Evolutionary conservation across 2,113 vertebrate species (phyloP).

Genomic region (Lagenorhynchus albirostris): DNA sequence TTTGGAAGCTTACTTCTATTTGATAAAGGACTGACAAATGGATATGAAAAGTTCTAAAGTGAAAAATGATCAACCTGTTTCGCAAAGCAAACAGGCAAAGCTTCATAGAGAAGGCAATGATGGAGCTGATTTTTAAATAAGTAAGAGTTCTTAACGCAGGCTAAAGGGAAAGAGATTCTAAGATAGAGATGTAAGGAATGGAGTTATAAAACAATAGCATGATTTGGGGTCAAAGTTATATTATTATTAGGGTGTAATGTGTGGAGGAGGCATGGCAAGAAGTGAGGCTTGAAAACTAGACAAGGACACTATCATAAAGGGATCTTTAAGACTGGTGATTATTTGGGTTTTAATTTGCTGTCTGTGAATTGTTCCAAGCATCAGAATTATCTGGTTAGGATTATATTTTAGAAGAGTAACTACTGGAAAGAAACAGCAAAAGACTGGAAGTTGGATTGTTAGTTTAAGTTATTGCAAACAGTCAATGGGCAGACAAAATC

Average conservation of each 20-base stretch:
- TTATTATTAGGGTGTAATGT: neutral
- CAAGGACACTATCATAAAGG: fast-evolving
- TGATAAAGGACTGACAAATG: neutral
- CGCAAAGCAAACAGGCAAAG: neutral
- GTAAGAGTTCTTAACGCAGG: neutral
- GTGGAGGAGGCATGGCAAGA: neutral
- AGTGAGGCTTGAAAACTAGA: neutral
- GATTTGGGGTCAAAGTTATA: neutral
- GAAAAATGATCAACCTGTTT: neutral
- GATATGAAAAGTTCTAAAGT: neutral
- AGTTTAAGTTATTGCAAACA: neutral
- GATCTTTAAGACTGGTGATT: neutral
- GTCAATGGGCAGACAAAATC: neutral
- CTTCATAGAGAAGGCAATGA: neutral
- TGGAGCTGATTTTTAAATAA: neutral
- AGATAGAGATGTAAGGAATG: neutral
- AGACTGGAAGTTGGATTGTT: neutral
- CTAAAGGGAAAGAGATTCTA: neutral
- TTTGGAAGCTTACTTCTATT: neutral
- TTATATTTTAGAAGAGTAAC: neutral
- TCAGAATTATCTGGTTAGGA: neutral
- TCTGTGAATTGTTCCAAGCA: neutral
- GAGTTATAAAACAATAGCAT: neutral
- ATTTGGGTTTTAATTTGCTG: neutral
- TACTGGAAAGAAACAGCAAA: neutral